Evolutionary conservation across 2,797 vertebrate genomes (phyloP), one percentile per base, ranked within the genome.

Genomic region (Chrosomus eos): DNA sequence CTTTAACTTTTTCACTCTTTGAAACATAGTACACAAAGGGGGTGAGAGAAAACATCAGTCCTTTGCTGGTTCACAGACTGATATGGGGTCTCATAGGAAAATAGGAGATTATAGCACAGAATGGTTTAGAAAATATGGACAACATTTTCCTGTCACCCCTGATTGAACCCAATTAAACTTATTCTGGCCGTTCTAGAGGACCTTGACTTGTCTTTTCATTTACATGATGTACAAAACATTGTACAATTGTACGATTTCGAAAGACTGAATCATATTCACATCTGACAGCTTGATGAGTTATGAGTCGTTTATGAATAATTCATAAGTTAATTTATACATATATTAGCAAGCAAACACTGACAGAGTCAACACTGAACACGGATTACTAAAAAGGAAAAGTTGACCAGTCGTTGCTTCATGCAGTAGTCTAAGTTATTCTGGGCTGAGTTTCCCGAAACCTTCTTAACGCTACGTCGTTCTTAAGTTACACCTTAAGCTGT

Each of bases 261-360:
- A 74, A 73, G 40, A 58, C 68, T 58, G 71, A 74, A 74, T 48
- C 70, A 74, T 16, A 64, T 38, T 82, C 26, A n/a, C 55, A 48
- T 33, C 14, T 64, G 55, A 74, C 70, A 74, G 5, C 38, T 74
- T 51, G 68, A 72, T 45, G 70, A 74, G 28, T 74, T 64, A 60
- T 73, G 38, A 60, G 8, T 48, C 10, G 7, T 72, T 74, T 26
- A 48, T 75, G 28, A 75, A 83, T 83, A 66, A 75, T 83, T 14
- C 9, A 82, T 14, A 2, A 4, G 0, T 26, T 75, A 75, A 38
- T 7, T 18, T n/a, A 75, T 83, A 55, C 81, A 45, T 66, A 48
- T 5, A 73, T 83, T 26, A 83, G 8, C 21, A 58, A 48, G 48
- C 16, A 81, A 60, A 58, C 43, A 55, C 38, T 53, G 5, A 33